These are phyloP conservation scores for Andrena minutula DNA, from an alignment of 2,888 invertebrate species.

Conservation along the genomic window DNA sequence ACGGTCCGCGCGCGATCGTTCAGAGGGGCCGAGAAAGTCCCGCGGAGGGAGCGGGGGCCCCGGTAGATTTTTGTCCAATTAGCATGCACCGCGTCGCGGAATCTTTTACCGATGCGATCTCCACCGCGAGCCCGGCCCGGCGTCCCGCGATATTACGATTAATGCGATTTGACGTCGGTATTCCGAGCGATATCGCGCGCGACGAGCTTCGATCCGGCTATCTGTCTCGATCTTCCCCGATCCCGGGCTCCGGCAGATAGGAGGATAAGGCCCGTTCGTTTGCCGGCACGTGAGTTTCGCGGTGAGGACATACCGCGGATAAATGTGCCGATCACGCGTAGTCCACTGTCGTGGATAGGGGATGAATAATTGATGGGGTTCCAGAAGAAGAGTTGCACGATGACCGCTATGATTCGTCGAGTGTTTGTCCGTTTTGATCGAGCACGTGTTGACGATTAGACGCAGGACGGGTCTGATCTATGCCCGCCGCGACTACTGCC, in stretches of 20 bases:
- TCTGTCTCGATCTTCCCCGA: constrained; percentile 30
- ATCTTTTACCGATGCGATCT: constrained; percentile 72
- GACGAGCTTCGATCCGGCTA: constrained; percentile 21
- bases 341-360: neutral
- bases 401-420: neutral
- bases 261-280: constrained; percentile 6
- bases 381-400: neutral
- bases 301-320: neutral
- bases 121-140: constrained; percentile 37
- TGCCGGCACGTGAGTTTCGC: neutral
- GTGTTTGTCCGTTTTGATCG: neutral
- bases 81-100: constrained; percentile 75
- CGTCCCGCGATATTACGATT: constrained; percentile 76
- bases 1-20: constrained; percentile 66
- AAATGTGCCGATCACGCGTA: constrained; percentile 10
- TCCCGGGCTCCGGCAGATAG: neutral
- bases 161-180: constrained; percentile 75
- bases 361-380: constrained; percentile 3
- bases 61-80: constrained; percentile 77
- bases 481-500: neutral
- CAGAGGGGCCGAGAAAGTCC: constrained; percentile 45
- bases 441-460: neutral
- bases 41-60: neutral
- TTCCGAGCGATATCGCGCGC: constrained; percentile 53
- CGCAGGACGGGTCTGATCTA: neutral